A percentile compares a stretch with the other conserved stretches of the same genome.
These are phyloP conservation scores for Callospermophilus lateralis DNA, from an alignment of 2,113 vertebrate species.

Conservation along the genomic window DNA sequence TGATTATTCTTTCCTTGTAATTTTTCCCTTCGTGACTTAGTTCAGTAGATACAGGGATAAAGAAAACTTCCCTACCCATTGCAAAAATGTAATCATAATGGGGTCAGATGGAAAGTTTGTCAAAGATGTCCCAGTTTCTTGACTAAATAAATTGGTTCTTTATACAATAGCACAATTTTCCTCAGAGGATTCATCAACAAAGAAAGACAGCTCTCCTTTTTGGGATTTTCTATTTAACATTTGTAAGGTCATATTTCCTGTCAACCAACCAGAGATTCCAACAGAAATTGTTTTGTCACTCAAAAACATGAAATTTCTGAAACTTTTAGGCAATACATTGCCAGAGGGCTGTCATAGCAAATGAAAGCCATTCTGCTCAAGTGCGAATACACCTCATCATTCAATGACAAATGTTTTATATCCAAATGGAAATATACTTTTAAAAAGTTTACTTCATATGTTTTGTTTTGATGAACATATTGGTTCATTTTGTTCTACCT, in stretches of 20 bases:
- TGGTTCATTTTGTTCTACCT: background rate
- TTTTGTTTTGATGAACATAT: conserved; percentile 14
- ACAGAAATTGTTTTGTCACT: conserved; percentile 68
- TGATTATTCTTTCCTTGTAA: background rate
- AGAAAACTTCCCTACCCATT: background rate
- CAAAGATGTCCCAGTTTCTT: conserved; percentile 47
- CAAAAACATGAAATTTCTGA: conserved; percentile 55
- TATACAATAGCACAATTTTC: conserved; percentile 25
- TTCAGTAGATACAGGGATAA: background rate
- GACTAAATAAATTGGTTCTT: conserved; percentile 59
- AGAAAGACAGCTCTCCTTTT: conserved; percentile 10
- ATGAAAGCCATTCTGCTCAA: conserved; percentile 42
- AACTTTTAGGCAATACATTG: conserved; percentile 26
- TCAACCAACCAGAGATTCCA: conserved; percentile 48
- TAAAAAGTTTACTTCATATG: background rate
- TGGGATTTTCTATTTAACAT: conserved; percentile 57
- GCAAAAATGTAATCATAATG: conserved; percentile 51
- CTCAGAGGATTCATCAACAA: conserved; percentile 39
- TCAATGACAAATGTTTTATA: conserved; percentile 40
- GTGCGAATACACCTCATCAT: background rate
- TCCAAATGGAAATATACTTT: background rate
- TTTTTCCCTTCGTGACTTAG: background rate
- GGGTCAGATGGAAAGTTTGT: conserved; percentile 54
- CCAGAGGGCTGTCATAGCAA: background rate
- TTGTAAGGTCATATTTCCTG: conserved; percentile 66